These are phyloP conservation scores for Rugalucina vietnamica DNA, from an alignment of 2,888 invertebrate species.

Conservation along the genomic window DNA sequence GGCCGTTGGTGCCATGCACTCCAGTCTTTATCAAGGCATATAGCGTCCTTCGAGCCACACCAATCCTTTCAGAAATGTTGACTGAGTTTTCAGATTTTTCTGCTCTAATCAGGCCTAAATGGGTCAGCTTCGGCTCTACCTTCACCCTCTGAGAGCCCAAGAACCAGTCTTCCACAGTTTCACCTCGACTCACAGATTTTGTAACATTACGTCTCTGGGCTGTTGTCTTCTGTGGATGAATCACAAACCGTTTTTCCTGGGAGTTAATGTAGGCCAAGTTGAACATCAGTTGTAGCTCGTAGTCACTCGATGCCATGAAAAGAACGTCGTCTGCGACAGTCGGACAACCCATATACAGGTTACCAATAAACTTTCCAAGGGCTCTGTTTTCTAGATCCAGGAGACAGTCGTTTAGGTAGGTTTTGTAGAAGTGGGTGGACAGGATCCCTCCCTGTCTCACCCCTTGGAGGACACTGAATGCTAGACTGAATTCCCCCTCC, in stretches of 20 bases:
- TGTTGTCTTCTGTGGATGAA: too few relatives aligned
- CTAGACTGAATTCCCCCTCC: neutral
- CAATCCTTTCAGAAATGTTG: neutral
- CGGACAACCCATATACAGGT: too few relatives aligned
- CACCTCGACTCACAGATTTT: neutral
- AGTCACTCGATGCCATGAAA: too few relatives aligned
- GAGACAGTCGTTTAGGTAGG: neutral
- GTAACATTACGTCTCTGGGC: neutral
- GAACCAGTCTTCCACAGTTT: too few relatives aligned
- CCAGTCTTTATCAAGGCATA: neutral
- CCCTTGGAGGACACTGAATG: neutral
- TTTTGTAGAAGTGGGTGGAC: neutral
- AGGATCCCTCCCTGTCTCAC: neutral
- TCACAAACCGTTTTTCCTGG: too few relatives aligned
- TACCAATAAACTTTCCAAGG: neutral
- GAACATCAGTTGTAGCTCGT: too few relatives aligned
- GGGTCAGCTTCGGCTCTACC: too few relatives aligned
- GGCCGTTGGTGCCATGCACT: neutral
- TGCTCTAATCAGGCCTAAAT: too few relatives aligned
- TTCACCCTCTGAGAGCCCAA: too few relatives aligned
- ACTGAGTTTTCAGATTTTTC: too few relatives aligned
- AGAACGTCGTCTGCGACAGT: too few relatives aligned
- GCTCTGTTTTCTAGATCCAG: neutral
- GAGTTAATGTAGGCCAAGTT: too few relatives aligned
- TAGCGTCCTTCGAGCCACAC: neutral